phyloP scores from a whole-genome alignment of 2,797 vertebrate species.

The Enteromius paludinosus region DNA sequence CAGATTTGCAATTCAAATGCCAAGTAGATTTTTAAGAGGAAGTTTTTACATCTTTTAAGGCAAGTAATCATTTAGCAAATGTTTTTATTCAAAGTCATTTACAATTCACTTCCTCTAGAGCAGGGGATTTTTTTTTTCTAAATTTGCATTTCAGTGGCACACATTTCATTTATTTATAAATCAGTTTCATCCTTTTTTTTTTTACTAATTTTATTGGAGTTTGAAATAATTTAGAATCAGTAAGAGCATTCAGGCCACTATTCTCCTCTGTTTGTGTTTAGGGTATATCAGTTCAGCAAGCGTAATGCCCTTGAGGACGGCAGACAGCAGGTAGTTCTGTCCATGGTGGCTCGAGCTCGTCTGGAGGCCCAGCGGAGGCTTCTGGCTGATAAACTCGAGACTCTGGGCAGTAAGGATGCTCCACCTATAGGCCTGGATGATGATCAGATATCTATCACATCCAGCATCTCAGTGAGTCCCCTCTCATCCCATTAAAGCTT shows the following conservation, averaged over 20 bases:
- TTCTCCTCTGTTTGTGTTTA: conserved; percentile 56
- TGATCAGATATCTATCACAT: conserved; percentile 76
- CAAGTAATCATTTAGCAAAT: neutral
- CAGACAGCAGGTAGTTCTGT: conserved; percentile 83
- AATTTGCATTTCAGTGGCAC: too few relatives aligned
- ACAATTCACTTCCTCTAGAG: neutral
- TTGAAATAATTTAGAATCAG: neutral
- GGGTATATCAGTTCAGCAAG: conserved; percentile 89
- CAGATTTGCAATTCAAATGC: neutral
- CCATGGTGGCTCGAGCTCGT: conserved; percentile 83
- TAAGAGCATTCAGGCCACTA: neutral
- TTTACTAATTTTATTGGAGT: neutral
- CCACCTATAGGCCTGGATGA: conserved; percentile 77
- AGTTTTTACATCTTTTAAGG: neutral
- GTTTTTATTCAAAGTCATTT: neutral
- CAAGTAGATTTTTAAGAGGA: neutral
- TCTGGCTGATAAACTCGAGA: conserved; percentile 81
- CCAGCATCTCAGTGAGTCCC: conserved; percentile 78
- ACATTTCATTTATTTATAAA: too few relatives aligned
- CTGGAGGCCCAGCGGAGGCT: conserved; percentile 86
- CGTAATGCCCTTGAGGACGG: conserved; percentile 86
- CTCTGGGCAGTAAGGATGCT: conserved; percentile 79
- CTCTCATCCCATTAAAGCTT: neutral
- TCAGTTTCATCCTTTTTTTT: neutral
- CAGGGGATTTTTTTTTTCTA: too few relatives aligned